phyloP scores from a whole-genome alignment of 2,113 vertebrate species.

The Chaenogobius annularis region DNA sequence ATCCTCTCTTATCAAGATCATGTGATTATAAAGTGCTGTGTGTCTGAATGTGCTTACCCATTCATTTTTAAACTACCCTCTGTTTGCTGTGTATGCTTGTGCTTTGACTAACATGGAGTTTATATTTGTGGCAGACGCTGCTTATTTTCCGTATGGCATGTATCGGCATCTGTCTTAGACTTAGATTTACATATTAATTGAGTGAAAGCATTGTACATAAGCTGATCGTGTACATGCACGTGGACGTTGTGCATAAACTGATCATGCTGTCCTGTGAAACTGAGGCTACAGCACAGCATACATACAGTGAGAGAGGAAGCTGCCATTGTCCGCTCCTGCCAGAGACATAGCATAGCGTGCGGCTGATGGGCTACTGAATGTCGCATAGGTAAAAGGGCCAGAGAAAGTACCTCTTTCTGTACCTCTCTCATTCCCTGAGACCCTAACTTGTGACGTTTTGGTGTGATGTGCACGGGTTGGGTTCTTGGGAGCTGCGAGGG shows the following conservation, averaged over 20 bases:
- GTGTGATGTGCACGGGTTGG: conserved; percentile 99
- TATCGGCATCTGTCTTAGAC: conserved; percentile 8
- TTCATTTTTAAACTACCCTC: conserved; percentile 22
- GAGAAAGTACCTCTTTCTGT: conserved; percentile 67
- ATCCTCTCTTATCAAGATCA: conserved; percentile 43
- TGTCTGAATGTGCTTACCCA: conserved; percentile 42
- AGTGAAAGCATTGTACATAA: background rate
- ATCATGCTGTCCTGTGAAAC: conserved; percentile 27
- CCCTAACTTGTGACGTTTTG: conserved; percentile 99
- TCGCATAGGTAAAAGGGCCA: conserved; percentile 31
- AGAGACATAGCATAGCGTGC: conserved; percentile 24
- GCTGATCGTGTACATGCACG: conserved; percentile 1
- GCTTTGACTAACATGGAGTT: conserved; percentile 17
- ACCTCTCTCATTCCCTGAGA: conserved; percentile 99
- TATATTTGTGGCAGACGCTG: conserved; percentile 8
- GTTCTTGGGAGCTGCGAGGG: conserved; percentile 99
- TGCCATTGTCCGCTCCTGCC: conserved; percentile 52
- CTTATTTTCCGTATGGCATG: background rate
- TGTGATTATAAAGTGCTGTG: conserved; percentile 48
- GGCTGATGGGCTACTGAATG: conserved; percentile 31
- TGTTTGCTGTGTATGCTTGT: conserved; percentile 8
- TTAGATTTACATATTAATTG: background rate
- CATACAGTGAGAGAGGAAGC: conserved; percentile 51
- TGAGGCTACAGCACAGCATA: conserved; percentile 37
- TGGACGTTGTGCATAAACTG: background rate